These are phyloP conservation scores for Leptopterna dolabrata DNA, from an alignment of 2,888 invertebrate species.

Conservation along the genomic window DNA sequence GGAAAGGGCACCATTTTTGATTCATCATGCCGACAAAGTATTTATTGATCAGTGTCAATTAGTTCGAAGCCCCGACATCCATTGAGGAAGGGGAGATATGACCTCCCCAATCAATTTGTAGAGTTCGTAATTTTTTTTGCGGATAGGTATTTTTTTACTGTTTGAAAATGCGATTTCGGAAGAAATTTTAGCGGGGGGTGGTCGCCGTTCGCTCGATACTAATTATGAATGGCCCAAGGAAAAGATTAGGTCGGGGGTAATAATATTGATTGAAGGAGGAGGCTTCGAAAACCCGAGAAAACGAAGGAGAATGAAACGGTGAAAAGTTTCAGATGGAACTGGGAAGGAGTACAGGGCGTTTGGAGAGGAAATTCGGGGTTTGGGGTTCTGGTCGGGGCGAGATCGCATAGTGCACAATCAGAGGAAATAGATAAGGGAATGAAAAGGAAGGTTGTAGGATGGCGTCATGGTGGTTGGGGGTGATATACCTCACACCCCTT, in stretches of 20 bases:
- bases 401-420: neutral
- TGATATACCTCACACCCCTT: conserved; percentile 18
- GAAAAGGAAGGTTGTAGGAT: neutral
- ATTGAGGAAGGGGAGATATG: neutral
- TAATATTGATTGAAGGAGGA: conserved; percentile 50
- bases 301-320: neutral
- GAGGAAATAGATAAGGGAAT: neutral
- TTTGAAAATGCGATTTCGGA: neutral
- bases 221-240: neutral
- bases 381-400: neutral
- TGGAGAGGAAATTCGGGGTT: neutral
- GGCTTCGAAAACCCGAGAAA: neutral
- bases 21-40: conserved; percentile 52
- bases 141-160: no score
- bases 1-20: conserved; percentile 50
- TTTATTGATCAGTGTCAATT: conserved; percentile 55
- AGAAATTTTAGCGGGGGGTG: neutral
- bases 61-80: conserved; percentile 13
- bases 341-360: neutral
- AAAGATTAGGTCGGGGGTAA: conserved; percentile 40
- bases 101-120: neutral
- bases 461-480: conserved; percentile 18
- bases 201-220: neutral
- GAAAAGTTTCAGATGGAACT: neutral
- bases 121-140: no score